Base-by-base conservation (phyloP, 2,888 invertebrate species). In the Melikaiella ostensackeni region DNA sequence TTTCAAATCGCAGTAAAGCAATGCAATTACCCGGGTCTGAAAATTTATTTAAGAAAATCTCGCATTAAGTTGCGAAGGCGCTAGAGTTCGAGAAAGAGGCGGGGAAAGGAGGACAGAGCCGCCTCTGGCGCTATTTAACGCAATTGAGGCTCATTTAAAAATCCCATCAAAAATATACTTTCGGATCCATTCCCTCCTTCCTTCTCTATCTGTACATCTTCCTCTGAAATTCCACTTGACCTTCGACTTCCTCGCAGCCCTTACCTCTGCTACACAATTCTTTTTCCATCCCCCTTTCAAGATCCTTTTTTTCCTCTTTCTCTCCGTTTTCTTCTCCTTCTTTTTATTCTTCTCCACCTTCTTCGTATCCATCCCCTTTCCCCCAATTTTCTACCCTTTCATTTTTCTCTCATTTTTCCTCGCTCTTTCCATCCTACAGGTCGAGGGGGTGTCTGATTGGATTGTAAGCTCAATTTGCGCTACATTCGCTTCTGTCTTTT, bases 131-230 rank as follows among this genome's bases (percentile, higher is more conserved):
- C 83, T 86, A 83, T 88, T 91, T 90, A 90, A 91, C 89, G 89
- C 89, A 89, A 91, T 91, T 91, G 89, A 85, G 85, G 87, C 88
- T 90, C 89, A 88, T 90, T 91, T 91, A 89, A 91, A 91, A 91
- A 91, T 90, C 88, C 88, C 90, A 90, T 91, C 89, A 90, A 89
- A 88, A 88, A 87, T 87, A 82, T 85, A 88, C 86, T 85, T 84
- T 84, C 81, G 80, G 79, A 75, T 57, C 75, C 62, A 75, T 63
- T 42, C 27, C 35, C 27, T 38, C 33, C 11, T 59, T 62, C 42
- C 73, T 76, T 79, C 73, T 80, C 80, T 76, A 57, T 83, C 83
- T 83, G 82, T 80, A 78, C 77, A 77, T 83, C 81, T 80, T 59
- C 74, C 74, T 57, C 46, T 70, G 50, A 70, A 70, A 70, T 70